A percentile compares a stretch with the other conserved stretches of the same genome.
Conservation (phyloP, 2,113 vertebrate genomes). For the Proteles cristata region DNA sequence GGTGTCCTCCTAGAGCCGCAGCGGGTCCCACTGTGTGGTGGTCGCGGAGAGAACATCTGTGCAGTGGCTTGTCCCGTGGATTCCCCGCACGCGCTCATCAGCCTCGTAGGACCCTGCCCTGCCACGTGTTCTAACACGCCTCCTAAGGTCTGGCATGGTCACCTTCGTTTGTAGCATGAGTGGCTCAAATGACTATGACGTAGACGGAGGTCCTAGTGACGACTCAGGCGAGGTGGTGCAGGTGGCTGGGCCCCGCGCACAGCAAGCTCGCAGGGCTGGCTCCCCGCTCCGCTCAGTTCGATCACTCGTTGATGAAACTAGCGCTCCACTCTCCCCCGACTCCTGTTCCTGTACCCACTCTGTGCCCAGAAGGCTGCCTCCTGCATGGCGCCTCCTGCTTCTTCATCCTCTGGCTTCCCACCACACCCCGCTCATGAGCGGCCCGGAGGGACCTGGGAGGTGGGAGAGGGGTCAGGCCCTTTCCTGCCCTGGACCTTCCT, state of each 20-base stretch:
- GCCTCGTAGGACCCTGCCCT: neutral
- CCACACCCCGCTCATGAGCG: neutral
- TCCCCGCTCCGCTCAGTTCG: neutral
- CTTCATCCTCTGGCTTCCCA: neutral
- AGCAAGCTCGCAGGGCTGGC: too few relatives aligned
- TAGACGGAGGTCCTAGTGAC: neutral
- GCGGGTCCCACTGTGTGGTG: neutral
- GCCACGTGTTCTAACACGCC: neutral
- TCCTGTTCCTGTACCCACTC: neutral
- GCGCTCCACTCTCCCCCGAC: neutral
- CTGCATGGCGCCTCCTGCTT: rapidly evolving
- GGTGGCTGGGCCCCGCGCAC: neutral
- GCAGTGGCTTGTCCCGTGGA: neutral
- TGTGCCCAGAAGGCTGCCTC: neutral
- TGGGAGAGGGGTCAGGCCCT: neutral
- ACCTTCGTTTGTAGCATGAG: neutral
- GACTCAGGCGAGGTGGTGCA: neutral
- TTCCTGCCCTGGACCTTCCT: neutral
- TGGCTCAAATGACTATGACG: neutral
- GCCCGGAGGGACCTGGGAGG: neutral
- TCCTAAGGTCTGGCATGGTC: neutral
- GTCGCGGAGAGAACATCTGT: neutral
- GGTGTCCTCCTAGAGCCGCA: neutral
- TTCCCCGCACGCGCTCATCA: rapidly evolving
- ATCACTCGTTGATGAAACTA: too few relatives aligned